Evolutionary conservation across 2,113 vertebrate species (phyloP).

Genomic region (Urocynchramus pylzowi): DNA sequence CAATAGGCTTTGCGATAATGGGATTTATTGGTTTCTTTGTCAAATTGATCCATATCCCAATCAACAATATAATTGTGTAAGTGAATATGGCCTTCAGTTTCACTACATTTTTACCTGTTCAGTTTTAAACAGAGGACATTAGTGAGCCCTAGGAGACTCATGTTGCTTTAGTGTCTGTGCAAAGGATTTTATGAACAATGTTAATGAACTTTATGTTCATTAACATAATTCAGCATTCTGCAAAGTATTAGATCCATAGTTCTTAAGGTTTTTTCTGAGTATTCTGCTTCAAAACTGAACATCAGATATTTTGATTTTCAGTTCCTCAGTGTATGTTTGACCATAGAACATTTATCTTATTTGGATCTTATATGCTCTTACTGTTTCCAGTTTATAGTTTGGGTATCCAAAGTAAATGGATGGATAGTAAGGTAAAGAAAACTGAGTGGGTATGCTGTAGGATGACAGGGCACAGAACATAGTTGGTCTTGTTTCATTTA

Average conservation of each 20-base stretch:
- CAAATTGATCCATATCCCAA: slow-evolving; percentile 97
- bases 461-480: background rate
- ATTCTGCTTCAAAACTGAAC: background rate
- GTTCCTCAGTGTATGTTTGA: background rate
- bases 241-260: background rate
- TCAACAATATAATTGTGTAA: slow-evolving; percentile 99
- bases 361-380: background rate
- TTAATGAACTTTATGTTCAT: background rate
- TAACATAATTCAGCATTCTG: background rate
- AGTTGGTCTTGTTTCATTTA: background rate
- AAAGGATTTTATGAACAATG: background rate
- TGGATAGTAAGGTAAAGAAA: background rate
- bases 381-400: background rate
- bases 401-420: background rate
- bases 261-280: background rate
- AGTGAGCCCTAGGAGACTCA: rapidly evolving
- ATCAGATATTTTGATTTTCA: background rate
- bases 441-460: background rate
- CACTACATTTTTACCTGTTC: background rate
- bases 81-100: slow-evolving; percentile 55
- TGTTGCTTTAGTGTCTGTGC: background rate
- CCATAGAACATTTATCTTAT: background rate
- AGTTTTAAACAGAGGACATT: background rate
- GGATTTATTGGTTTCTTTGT: slow-evolving; percentile 99
- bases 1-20: slow-evolving; percentile 98